These are phyloP conservation scores for Thymallus thymallus DNA, from an alignment of 2,113 vertebrate species.

Conservation along the genomic window DNA sequence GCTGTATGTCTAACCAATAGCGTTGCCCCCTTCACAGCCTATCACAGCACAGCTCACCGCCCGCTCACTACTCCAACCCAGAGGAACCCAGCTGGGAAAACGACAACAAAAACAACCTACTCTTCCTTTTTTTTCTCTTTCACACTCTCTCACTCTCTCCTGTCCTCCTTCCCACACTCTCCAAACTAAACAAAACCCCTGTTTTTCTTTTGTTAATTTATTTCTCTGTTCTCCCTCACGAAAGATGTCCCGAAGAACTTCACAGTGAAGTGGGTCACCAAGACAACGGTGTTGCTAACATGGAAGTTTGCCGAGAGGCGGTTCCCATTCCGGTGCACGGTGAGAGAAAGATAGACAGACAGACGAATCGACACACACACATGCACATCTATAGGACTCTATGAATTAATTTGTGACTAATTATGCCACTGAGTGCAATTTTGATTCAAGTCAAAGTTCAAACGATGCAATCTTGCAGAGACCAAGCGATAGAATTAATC, in stretches of 20 bases:
- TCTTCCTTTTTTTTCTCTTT: constrained; percentile 34
- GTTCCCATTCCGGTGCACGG: constrained; percentile 85
- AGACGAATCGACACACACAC: not conserved
- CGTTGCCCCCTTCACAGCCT: constrained; percentile 72
- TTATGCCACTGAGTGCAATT: not conserved
- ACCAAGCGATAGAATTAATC: too few species aligned
- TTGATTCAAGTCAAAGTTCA: not conserved
- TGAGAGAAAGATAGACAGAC: constrained; percentile 50
- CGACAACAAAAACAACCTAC: not conserved
- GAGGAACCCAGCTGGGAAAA: constrained; percentile 42
- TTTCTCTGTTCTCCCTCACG: constrained; percentile 25
- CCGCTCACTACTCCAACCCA: constrained; percentile 62
- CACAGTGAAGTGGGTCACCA: constrained; percentile 94
- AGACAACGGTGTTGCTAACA: constrained; percentile 87
- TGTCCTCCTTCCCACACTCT: constrained; percentile 13
- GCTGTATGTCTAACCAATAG: constrained; percentile 67
- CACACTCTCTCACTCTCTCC: constrained; percentile 7
- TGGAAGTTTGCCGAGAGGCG: constrained; percentile 93
- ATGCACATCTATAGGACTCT: not conserved
- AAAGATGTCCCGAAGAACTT: constrained; percentile 98
- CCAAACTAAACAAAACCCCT: constrained; percentile 19
- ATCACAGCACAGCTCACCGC: constrained; percentile 57
- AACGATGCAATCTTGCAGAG: not conserved
- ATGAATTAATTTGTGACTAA: not conserved
- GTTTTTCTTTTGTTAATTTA: constrained; percentile 1